Conservation (phyloP, 2,888 invertebrate genomes). For the Anthophora plumipes region DNA sequence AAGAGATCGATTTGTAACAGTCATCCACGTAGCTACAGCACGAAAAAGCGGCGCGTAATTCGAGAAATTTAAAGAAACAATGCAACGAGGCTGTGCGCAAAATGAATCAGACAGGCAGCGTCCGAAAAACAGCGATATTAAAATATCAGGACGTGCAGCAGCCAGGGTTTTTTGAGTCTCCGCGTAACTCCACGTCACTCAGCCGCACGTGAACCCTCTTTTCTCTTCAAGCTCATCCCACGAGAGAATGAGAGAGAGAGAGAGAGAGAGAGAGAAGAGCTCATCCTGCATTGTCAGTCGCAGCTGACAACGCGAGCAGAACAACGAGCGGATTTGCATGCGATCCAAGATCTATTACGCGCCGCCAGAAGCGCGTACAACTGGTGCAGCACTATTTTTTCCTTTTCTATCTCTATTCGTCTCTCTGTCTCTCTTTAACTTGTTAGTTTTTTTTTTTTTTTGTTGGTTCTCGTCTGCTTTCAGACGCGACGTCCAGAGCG, state of each 20-base stretch:
- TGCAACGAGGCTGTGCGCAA: too few species aligned
- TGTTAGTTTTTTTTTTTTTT: not conserved
- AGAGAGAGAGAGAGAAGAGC: constrained; percentile 16
- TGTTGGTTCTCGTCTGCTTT: constrained; percentile 4
- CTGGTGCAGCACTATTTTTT: not conserved
- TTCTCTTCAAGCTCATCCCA: constrained; percentile 10
- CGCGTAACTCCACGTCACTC: not conserved
- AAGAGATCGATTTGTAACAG: constrained; percentile 22
- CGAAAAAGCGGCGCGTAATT: constrained; percentile 5
- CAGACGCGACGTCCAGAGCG: constrained; percentile 24
- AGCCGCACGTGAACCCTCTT: not conserved
- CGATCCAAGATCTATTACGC: constrained; percentile 57
- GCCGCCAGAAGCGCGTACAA: constrained; percentile 10
- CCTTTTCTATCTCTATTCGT: not conserved
- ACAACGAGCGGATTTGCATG: constrained; percentile 59
- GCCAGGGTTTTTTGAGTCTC: constrained; percentile 5
- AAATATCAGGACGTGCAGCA: constrained; percentile 9
- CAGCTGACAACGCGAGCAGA: constrained; percentile 61
- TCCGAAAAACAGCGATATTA: constrained; percentile 4
- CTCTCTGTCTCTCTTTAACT: not conserved
- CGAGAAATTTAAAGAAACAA: not conserved
- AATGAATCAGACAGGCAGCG: constrained; percentile 1
- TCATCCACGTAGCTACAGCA: not conserved
- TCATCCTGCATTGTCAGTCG: constrained; percentile 55
- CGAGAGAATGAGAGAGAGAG: constrained; percentile 10